Evolutionary conservation across 2,888 invertebrate genomes (phyloP).

Genomic region (Drosophila fungiperda): DNA sequence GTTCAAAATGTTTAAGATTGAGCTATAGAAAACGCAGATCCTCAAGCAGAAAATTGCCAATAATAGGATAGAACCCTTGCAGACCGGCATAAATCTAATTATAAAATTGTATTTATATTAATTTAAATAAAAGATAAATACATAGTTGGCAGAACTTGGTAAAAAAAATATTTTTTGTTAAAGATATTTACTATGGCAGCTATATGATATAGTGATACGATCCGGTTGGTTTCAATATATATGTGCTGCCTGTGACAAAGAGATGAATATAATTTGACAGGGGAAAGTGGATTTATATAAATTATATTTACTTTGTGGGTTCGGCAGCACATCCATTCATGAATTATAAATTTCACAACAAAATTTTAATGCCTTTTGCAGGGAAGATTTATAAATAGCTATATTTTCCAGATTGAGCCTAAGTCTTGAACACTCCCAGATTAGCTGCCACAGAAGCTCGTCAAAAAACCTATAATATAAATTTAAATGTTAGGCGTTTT

Average conservation of each 20-base stretch:
- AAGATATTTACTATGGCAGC: neutral
- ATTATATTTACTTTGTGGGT: neutral
- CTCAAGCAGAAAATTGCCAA: conserved; percentile 8
- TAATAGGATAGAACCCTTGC: neutral
- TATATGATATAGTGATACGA: neutral
- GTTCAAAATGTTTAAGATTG: neutral
- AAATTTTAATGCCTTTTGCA: neutral
- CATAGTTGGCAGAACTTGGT: neutral
- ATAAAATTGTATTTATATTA: neutral
- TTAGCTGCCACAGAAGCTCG: neutral
- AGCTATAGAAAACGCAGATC: neutral
- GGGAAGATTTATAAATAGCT: neutral
- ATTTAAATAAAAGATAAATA: neutral
- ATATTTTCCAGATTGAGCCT: neutral
- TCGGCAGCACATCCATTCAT: neutral
- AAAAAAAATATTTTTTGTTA: neutral
- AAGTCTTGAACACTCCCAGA: neutral
- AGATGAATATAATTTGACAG: neutral
- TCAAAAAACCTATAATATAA: neutral
- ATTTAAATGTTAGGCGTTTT: conserved; percentile 4
- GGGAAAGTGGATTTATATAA: neutral
- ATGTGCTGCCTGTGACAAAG: neutral
- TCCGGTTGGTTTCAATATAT: neutral
- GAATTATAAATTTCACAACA: neutral
- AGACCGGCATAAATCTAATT: neutral